Base-by-base conservation (phyloP, 2,113 vertebrate species). In the Parotia lawesii region DNA sequence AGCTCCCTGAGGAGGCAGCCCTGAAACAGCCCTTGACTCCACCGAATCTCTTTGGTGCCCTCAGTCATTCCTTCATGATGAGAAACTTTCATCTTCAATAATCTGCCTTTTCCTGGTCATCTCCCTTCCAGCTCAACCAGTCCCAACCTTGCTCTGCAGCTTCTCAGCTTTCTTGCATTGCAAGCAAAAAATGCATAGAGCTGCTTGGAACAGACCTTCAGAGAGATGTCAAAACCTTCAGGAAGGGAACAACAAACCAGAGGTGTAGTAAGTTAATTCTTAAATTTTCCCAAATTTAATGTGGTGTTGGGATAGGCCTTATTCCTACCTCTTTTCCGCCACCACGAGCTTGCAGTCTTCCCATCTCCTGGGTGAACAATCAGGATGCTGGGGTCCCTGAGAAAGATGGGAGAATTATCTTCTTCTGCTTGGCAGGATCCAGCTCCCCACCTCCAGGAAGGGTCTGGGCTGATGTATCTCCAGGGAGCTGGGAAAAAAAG, bases 311-410 rank as follows among this genome's bases (percentile, higher is more conserved):
- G 33, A 10, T 4, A 42, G 12, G 2, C 16, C 4, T 73, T 70
- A 45, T 75, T 84, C 61, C 27, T 87, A 47, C 76, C 57, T 64
- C 33, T 56, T 31, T 50, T 51, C 44, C 76, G 24, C 15, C 27
- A 38, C 14, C 3, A 0, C 4, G 23, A 80, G 1, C 20, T 85
- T 47, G 37, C 0, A 1, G 11, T 38, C 56, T 76, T 74, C 56
- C 25, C 50, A 17, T 23, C 27, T 66, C 33, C 18, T 50, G 23
- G 25, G 20, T 38, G 37, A 82, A 22, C 23, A 60, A 17, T 20
- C 5, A 44, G 45, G 38, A 42, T 74, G 29, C 27, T 45, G 27
- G 2, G 22, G 7, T 22, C 22, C 6, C 3, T 6, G 5, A 50
- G 50, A 70, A 76, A 61, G 29, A 20, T 18, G 29, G 56, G 8